phyloP scores from a whole-genome alignment of 2,888 invertebrate species.

The Trichopria drosophilae region DNA sequence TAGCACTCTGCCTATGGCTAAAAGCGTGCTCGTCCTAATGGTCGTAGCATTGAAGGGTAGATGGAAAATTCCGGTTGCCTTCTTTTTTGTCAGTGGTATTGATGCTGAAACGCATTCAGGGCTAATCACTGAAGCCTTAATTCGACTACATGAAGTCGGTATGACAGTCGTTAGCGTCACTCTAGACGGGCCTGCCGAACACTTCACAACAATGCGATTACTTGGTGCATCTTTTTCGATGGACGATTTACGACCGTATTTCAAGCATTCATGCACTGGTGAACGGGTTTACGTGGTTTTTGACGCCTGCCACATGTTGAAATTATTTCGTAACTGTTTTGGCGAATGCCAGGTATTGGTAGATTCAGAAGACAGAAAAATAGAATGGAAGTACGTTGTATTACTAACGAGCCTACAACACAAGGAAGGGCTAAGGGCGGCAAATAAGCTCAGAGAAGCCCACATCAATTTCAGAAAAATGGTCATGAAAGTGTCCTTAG shows the following conservation, averaged over 20 bases:
- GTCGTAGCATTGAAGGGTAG: slow-evolving; percentile 18
- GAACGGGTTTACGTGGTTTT: slow-evolving; percentile 14
- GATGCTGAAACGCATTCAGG: slow-evolving; percentile 4
- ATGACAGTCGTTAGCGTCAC: slow-evolving; percentile 17
- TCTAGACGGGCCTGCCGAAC: slow-evolving; percentile 24
- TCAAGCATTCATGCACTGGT: slow-evolving; percentile 3
- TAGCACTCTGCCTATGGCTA: slow-evolving; percentile 18
- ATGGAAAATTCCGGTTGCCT: slow-evolving; percentile 33
- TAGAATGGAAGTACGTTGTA: slow-evolving; percentile 7
- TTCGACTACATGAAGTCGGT: slow-evolving; percentile 15
- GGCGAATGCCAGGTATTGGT: slow-evolving; percentile 2
- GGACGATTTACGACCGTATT: slow-evolving; percentile 6
- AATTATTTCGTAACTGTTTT: slow-evolving; percentile 8
- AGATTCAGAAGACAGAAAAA: background rate
- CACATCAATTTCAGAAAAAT: slow-evolving; percentile 17
- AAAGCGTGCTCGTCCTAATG: slow-evolving; percentile 27
- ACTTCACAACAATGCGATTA: slow-evolving; percentile 19
- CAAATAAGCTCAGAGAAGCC: slow-evolving; percentile 13
- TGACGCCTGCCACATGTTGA: slow-evolving; percentile 22
- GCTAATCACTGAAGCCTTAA: slow-evolving; percentile 14
- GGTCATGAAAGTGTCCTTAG: slow-evolving; percentile 29
- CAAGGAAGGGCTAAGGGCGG: slow-evolving; percentile 18
- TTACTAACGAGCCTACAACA: slow-evolving; percentile 6
- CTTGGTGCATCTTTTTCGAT: slow-evolving; percentile 18
- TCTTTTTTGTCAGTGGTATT: slow-evolving; percentile 29